These are phyloP conservation scores for Xanthia icteritia DNA, from an alignment of 2,888 invertebrate species.

Conservation along the genomic window DNA sequence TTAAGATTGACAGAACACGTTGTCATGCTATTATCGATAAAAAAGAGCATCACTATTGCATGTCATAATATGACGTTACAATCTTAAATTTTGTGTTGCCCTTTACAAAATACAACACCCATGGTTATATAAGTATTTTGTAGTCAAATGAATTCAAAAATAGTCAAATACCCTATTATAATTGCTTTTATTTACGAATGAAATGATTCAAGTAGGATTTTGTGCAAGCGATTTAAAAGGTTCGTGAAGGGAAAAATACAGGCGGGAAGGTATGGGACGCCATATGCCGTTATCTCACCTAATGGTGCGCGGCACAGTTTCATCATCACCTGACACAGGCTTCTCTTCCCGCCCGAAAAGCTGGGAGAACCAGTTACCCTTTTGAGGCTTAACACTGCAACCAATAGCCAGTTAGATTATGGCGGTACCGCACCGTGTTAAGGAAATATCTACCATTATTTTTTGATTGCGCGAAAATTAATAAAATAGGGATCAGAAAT, in stretches of 20 bases:
- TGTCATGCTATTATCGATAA: not conserved
- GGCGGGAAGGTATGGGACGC: conserved; percentile 34
- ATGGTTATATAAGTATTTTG: not conserved
- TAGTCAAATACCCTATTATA: conserved; percentile 36
- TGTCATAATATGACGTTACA: not conserved
- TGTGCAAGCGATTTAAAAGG: not conserved
- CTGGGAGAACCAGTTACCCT: conserved; percentile 91
- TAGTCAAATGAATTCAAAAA: not conserved
- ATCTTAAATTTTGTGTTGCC: not conserved
- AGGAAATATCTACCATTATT: conserved; percentile 22
- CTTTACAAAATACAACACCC: not conserved
- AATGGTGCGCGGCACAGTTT: conserved; percentile 85
- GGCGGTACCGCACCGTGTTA: conserved; percentile 57
- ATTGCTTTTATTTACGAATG: not conserved
- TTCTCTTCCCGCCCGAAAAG: conserved; percentile 88
- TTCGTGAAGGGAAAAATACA: not conserved
- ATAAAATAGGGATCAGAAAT: conserved; percentile 16
- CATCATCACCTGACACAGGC: conserved; percentile 81
- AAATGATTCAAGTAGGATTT: conserved; percentile 9
- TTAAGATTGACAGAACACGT: not conserved
- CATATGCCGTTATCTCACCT: conserved; percentile 82
- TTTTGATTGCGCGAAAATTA: conserved; percentile 22
- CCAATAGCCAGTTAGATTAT: conserved; percentile 81
- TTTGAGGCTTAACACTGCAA: conserved; percentile 87
- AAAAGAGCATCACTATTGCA: not conserved